phyloP scores from a whole-genome alignment of 2,797 vertebrate genomes.

The Apogon hyalosoma region DNA sequence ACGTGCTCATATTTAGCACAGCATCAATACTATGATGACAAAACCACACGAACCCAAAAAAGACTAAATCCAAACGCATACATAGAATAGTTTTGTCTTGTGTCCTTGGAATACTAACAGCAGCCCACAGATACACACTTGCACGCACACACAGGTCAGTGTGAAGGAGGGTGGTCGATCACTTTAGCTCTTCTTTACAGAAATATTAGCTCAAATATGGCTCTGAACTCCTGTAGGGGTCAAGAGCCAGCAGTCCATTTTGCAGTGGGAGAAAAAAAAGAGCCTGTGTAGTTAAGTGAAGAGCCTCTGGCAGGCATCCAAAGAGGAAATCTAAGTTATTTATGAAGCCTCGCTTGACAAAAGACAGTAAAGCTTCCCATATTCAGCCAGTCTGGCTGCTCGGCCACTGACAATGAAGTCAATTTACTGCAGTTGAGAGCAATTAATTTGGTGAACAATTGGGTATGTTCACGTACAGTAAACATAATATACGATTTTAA shows the following conservation, averaged over 20 bases:
- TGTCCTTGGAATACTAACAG: no score
- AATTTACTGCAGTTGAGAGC: constrained; percentile 42
- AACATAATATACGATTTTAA: not conserved
- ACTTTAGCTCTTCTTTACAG: constrained; percentile 75
- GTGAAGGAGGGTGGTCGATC: constrained; percentile 78
- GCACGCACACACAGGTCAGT: not conserved
- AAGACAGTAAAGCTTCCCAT: constrained; percentile 66
- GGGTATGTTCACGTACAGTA: not conserved
- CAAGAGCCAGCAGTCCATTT: constrained; percentile 77
- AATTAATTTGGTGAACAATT: constrained; percentile 34
- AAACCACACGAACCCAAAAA: not conserved
- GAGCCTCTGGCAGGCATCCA: constrained; percentile 70
- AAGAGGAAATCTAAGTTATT: constrained; percentile 73
- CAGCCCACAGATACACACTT: no score
- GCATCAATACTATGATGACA: not conserved
- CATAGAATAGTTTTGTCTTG: not conserved
- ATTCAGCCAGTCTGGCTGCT: constrained; percentile 45
- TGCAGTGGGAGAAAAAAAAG: constrained; percentile 49
- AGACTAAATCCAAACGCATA: no score
- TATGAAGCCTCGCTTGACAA: constrained; percentile 71
- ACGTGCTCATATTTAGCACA: not conserved
- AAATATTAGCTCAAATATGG: constrained; percentile 81
- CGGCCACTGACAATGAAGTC: constrained; percentile 28
- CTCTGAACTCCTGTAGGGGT: constrained; percentile 81
- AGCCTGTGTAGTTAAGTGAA: constrained; percentile 49